Percentiles rank a stretch among this genome's conserved stretches.
phyloP scores from a whole-genome alignment of 2,888 invertebrate genomes.

The Drosophila neotestacea region DNA sequence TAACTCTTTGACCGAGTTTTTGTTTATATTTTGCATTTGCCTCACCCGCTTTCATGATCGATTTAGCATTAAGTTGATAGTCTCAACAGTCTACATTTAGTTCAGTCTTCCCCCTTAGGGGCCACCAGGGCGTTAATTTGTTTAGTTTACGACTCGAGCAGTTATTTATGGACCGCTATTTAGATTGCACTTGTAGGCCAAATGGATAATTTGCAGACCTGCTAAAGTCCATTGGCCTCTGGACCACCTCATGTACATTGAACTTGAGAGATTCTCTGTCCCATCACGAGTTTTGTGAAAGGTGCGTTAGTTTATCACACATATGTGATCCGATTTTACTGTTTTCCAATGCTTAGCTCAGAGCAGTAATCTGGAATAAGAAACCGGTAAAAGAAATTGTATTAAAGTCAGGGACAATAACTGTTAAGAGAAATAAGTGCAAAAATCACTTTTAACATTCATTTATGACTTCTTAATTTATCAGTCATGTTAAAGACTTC shows the following conservation, averaged over 20 bases:
- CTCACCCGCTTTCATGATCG: constrained; percentile 59
- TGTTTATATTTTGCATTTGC: constrained; percentile 51
- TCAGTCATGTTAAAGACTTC: too few species aligned
- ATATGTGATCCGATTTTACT: constrained; percentile 4
- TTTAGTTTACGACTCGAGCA: constrained; percentile 56
- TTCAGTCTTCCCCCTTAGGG: constrained; percentile 12
- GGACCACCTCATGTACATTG: constrained; percentile 47
- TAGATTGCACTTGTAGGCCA: constrained; percentile 33
- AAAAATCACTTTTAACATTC: too few species aligned
- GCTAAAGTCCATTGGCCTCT: constrained; percentile 46
- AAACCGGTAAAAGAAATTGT: not conserved
- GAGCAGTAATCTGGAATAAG: constrained; percentile 1
- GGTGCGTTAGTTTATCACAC: constrained; percentile 8
- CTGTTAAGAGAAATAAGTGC: too few species aligned
- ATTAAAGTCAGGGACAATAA: not conserved
- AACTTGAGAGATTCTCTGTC: constrained; percentile 48
- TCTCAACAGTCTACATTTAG: constrained; percentile 27
- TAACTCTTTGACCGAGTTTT: constrained; percentile 38
- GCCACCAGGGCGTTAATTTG: constrained; percentile 48
- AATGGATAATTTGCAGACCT: constrained; percentile 46
- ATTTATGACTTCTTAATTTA: too few species aligned
- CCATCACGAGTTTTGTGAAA: constrained; percentile 17
- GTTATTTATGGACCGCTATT: constrained; percentile 46
- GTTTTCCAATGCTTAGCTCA: not conserved
- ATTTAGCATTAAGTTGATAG: constrained; percentile 60